Conservation (phyloP, 2,797 vertebrate genomes). For the Pterois miles region DNA sequence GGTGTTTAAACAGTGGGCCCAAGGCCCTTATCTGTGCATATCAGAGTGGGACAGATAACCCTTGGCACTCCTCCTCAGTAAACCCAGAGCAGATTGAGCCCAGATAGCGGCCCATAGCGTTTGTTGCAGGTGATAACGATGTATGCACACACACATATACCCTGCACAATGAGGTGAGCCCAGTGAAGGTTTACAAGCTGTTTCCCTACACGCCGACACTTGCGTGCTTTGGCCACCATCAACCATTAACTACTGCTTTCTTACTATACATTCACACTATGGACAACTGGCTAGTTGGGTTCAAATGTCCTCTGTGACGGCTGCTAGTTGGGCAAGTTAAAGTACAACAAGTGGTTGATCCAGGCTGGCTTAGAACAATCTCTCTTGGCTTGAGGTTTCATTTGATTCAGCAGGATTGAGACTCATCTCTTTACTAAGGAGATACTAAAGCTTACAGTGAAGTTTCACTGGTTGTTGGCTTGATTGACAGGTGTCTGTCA, state of each 20-base stretch:
- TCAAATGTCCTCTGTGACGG: background rate
- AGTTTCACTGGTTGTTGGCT: background rate
- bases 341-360: background rate
- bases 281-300: background rate
- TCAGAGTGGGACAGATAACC: conserved; percentile 88
- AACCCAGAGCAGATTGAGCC: conserved; percentile 80
- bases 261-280: background rate
- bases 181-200: conserved; percentile 25
- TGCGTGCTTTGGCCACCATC: conserved; percentile 33
- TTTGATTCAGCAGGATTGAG: background rate
- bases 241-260: conserved; percentile 52
- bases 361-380: background rate
- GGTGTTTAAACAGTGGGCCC: conserved; percentile 80
- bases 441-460: background rate
- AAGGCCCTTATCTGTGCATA: conserved; percentile 84
- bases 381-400: background rate
- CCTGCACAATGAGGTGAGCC: conserved; percentile 41
- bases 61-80: conserved; percentile 79
- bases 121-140: conserved; percentile 75
- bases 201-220: conserved; percentile 36
- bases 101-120: conserved; percentile 76
- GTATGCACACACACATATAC: conserved; percentile 45
- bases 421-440: background rate
- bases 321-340: background rate
- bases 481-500: background rate